Conservation (phyloP, 2,797 vertebrate species). For the Gobionotothen gibberifrons region DNA sequence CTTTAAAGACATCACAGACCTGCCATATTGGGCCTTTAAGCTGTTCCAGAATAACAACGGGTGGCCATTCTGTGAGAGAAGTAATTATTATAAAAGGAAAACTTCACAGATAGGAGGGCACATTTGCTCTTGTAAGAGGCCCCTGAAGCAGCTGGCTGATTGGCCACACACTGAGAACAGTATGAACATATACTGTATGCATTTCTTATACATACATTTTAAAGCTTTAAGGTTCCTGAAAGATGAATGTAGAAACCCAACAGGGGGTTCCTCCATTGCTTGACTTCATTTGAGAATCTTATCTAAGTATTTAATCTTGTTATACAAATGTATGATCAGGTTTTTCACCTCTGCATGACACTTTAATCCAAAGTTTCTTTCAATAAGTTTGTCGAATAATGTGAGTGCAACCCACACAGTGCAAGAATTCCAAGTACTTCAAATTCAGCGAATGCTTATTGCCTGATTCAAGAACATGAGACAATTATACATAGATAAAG, state of each 20-base stretch:
- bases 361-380: too few species aligned
- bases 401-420: too few species aligned
- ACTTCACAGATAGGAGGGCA: slow-evolving; percentile 2
- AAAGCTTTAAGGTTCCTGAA: slow-evolving; percentile 17
- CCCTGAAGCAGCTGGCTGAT: slow-evolving; percentile 4
- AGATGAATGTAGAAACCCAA: slow-evolving; percentile 27
- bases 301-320: slow-evolving; percentile 24
- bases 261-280: slow-evolving; percentile 30
- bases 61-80: too few species aligned
- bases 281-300: slow-evolving; percentile 34
- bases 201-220: slow-evolving; percentile 10
- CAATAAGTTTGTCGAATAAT: too few species aligned
- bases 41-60: too few species aligned
- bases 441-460: too few species aligned
- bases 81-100: slow-evolving; percentile 8
- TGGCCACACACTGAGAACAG: slow-evolving; percentile 13
- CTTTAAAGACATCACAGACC: too few species aligned
- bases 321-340: slow-evolving; percentile 35
- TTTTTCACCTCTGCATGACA: neutral
- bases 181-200: neutral
- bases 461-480: too few species aligned
- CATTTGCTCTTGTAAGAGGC: slow-evolving; percentile 6
- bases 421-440: too few species aligned
- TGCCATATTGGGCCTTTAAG: too few species aligned
- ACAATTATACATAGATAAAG: too few species aligned